Percentiles rank a stretch among this genome's conserved stretches.
phyloP scores from a whole-genome alignment of 2,888 invertebrate genomes.

The Erpobdella octoculata region DNA sequence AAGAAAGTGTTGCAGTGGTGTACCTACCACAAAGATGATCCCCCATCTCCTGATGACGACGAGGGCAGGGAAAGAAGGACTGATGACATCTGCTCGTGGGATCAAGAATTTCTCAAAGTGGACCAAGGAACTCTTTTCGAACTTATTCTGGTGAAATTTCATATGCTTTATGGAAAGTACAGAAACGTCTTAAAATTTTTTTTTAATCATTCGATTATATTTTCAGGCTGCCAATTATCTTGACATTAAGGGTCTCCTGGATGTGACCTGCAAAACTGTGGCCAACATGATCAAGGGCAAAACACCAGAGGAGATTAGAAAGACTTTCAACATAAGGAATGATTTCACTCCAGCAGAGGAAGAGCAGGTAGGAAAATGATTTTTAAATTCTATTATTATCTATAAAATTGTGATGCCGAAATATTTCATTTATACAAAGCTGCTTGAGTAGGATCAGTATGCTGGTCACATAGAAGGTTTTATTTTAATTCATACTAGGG shows the following conservation, averaged over 20 bases:
- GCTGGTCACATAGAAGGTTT: no score
- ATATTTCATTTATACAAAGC: no score
- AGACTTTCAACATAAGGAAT: conserved; percentile 29
- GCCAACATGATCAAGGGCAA: conserved; percentile 25
- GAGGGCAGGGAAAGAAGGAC: conserved; percentile 22
- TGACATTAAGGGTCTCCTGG: conserved; percentile 28
- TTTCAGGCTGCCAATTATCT: conserved; percentile 30
- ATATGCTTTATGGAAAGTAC: no score
- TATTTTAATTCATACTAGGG: no score
- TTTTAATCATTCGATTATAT: not conserved
- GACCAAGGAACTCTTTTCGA: conserved; percentile 28
- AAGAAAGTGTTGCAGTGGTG: conserved; percentile 28
- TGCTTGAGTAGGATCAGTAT: no score
- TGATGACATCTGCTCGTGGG: conserved; percentile 26
- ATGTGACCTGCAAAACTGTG: conserved; percentile 25
- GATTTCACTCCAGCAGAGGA: conserved; percentile 27
- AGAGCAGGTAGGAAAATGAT: not conserved
- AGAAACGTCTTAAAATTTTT: not conserved
- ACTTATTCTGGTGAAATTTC: conserved; percentile 25
- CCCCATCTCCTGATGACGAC: conserved; percentile 12
- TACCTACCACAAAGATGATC: conserved; percentile 25
- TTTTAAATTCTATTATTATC: not conserved
- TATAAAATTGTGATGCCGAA: not conserved
- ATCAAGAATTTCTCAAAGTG: conserved; percentile 27
- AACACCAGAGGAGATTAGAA: conserved; percentile 29